These are phyloP conservation scores for Drosophila pectinifera DNA, from an alignment of 1,140 invertebrate species.

Conservation along the genomic window DNA sequence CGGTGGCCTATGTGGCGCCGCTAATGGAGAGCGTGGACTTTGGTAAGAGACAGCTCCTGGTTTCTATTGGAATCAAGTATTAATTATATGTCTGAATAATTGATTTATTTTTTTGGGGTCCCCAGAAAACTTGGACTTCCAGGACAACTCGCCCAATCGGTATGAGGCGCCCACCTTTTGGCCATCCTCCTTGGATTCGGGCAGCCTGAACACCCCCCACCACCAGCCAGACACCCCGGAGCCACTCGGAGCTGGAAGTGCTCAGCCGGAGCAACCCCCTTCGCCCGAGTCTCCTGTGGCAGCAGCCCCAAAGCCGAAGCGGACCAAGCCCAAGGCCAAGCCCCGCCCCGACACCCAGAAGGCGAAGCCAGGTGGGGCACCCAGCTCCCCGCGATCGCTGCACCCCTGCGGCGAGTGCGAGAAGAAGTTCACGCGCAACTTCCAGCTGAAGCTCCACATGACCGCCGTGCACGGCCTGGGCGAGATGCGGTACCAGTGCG, in stretches of 20 bases:
- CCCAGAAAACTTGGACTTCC: constrained; percentile 34
- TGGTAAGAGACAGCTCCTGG: constrained; percentile 30
- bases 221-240: constrained; percentile 45
- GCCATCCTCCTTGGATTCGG: constrained; percentile 21
- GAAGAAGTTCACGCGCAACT: constrained; percentile 80
- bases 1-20: constrained; percentile 44
- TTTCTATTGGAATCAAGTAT: too few species aligned
- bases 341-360: constrained; percentile 1
- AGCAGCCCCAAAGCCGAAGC: not conserved
- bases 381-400: constrained; percentile 33
- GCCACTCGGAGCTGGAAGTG: not conserved
- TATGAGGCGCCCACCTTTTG: constrained; percentile 14
- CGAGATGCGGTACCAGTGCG: constrained; percentile 69
- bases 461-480: constrained; percentile 74
- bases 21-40: constrained; percentile 62
- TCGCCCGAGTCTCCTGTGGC: constrained; percentile 7
- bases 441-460: constrained; percentile 75
- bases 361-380: not conserved
- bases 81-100: too few species aligned
- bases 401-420: constrained; percentile 71
- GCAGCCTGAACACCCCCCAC: constrained; percentile 57
- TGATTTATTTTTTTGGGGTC: not conserved
- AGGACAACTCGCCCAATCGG: constrained; percentile 17
- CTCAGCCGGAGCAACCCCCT: not conserved
- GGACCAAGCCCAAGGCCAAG: constrained; percentile 22